Base-by-base conservation (phyloP, 2,113 vertebrate genomes). In the Suncus etruscus region DNA sequence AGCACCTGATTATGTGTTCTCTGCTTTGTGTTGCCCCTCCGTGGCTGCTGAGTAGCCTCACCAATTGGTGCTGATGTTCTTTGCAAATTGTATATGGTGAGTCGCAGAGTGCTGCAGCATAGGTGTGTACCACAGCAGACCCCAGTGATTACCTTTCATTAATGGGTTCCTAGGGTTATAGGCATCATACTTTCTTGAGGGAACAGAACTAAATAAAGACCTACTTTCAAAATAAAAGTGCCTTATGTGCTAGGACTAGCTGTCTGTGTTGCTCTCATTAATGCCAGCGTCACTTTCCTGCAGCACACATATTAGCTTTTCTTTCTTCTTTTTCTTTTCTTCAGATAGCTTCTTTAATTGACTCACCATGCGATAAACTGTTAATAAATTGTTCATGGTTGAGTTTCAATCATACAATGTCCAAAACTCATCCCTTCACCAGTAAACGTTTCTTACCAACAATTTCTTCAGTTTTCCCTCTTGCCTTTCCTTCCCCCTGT, bases 141-240 rank as follows among this genome's bases (percentile, higher is more conserved):
- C 31, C 10, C 27, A 47, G 32, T 65, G 45, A 9, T 66, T 73
- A 14, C 24, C n/a, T 31, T 2, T 4, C n/a, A 1, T 27, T 74
- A 75, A 15, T 11, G 32, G 68, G 68, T 81, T 4, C 63, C 63
- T 27, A 73, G 31, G 8, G 69, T 68, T 58, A 25, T 48, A 47
- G 22, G n/a, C 29, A 12, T 4, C 9, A 6, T 68, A 31, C 27
- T 66, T 89, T 74, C 69, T 75, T 31, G 48, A 31, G 32, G 48
- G 6, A 92, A 70, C 29, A 76, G 54, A 83, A 58, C 32, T 83
- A 75, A 90, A 47, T 80, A 76, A 86, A 81, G 29, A 94, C 12
- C 39, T 83, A 18, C 48, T 91, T 90, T 78, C 22, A 83, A 25
- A 83, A n/a, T 87, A 27, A 86, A 75, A 39, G 27, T 63, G 32